These are phyloP conservation scores for Onthophagus taurus DNA, from an alignment of 1,140 invertebrate species.

Conservation along the genomic window DNA sequence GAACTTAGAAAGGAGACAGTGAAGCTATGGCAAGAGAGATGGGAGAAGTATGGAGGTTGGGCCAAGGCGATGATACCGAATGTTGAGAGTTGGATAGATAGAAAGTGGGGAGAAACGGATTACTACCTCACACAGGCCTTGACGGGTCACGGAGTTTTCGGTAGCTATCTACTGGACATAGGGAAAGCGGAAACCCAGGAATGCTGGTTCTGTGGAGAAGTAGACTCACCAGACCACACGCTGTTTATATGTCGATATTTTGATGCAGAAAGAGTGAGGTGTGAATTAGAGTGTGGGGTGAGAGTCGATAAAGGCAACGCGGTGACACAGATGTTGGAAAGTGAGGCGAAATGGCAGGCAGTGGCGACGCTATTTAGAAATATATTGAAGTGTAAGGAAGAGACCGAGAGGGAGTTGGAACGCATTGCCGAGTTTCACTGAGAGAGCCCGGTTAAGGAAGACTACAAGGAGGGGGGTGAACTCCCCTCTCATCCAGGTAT, in stretches of 20 bases:
- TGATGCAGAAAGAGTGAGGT: conserved; percentile 8
- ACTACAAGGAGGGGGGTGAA: too few relatives aligned
- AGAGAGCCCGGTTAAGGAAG: too few relatives aligned
- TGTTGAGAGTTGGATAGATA: conserved; percentile 6
- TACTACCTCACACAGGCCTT: conserved; percentile 4
- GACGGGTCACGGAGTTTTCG: not conserved
- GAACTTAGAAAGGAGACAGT: not conserved
- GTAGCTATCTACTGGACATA: not conserved
- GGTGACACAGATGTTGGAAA: too few relatives aligned
- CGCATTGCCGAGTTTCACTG: too few relatives aligned
- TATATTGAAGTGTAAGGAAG: too few relatives aligned
- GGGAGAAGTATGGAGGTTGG: conserved; percentile 8
- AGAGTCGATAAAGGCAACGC: not conserved
- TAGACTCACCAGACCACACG: not conserved
- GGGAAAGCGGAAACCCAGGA: not conserved
- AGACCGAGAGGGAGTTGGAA: too few relatives aligned
- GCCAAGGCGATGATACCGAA: conserved; percentile 10
- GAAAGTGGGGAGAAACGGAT: not conserved
- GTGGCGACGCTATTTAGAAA: too few relatives aligned
- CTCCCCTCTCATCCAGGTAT: too few relatives aligned
- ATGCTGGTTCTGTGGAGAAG: not conserved
- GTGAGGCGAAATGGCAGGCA: too few relatives aligned
- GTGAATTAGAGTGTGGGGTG: conserved; percentile 4
- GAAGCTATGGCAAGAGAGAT: conserved; percentile 12
- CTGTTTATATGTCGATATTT: not conserved